Conservation (phyloP, 2,888 invertebrate genomes). For the Perizoma affinitatum region DNA sequence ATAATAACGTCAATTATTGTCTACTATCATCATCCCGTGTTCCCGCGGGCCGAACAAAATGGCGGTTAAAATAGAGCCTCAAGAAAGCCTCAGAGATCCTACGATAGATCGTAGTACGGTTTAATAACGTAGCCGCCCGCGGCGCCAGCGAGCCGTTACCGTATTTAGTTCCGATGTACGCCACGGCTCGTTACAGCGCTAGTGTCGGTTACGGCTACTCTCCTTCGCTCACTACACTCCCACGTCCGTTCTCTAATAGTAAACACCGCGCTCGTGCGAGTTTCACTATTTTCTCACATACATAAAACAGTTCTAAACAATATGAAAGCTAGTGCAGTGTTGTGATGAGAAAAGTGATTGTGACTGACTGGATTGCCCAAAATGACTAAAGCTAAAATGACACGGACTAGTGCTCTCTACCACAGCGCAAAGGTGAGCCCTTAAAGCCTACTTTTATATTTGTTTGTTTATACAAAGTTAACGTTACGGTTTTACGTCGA, state of each 20-base stretch:
- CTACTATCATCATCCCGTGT: constrained; percentile 43
- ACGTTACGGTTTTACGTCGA: constrained; percentile 2
- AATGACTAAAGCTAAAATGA: constrained; percentile 85
- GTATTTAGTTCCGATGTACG: constrained; percentile 68
- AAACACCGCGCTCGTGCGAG: constrained; percentile 68
- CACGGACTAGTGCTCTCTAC: constrained; percentile 86
- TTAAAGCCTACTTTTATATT: constrained; percentile 41
- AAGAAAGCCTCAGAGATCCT: constrained; percentile 36
- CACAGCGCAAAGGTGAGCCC: constrained; percentile 89
- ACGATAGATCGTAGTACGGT: constrained; percentile 48
- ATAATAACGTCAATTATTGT: constrained; percentile 58
- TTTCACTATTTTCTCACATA: constrained; percentile 58
- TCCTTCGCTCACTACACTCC: constrained; percentile 69
- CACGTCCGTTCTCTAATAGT: constrained; percentile 75
- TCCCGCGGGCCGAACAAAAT: constrained; percentile 72
- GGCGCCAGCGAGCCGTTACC: constrained; percentile 45
- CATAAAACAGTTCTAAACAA: constrained; percentile 61
- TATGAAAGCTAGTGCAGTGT: constrained; percentile 59
- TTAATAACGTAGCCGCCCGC: constrained; percentile 56
- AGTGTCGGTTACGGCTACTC: constrained; percentile 49
- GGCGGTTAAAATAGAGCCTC: constrained; percentile 60
- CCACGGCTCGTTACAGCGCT: constrained; percentile 61
- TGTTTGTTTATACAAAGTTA: constrained; percentile 36
- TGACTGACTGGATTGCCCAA: constrained; percentile 59
- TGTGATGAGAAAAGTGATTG: constrained; percentile 68